Conservation (phyloP, 2,113 vertebrate genomes). For the Gasterosteus nipponicus region DNA sequence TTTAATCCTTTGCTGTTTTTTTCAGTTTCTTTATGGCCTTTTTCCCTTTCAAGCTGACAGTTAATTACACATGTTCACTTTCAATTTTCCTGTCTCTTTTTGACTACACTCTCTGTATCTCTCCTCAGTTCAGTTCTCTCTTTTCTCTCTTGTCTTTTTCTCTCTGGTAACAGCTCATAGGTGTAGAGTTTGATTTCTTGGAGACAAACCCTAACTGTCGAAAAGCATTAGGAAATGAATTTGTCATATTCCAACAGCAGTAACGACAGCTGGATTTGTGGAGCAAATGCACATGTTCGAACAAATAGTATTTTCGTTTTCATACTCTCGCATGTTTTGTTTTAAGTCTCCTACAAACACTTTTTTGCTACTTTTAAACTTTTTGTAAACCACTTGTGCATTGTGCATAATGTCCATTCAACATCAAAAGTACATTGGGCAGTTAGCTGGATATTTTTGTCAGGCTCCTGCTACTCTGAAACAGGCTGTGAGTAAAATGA, state of each 20-base stretch:
- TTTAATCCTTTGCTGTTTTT: background rate
- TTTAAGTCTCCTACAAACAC: conserved; percentile 24
- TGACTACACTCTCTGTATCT: conserved; percentile 1
- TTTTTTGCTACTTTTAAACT: conserved; percentile 1
- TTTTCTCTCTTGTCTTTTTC: conserved; percentile 9
- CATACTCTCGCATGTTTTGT: background rate
- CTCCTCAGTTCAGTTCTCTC: conserved; percentile 7
- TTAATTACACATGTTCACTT: conserved; percentile 64
- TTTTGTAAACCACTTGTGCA: background rate
- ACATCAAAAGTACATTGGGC: conserved; percentile 5
- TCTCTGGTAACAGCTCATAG: conserved; percentile 30
- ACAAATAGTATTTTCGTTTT: conserved; percentile 33
- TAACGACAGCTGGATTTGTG: conserved; percentile 55
- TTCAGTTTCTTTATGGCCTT: conserved; percentile 6
- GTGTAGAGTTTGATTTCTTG: conserved; percentile 33
- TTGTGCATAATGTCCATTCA: conserved; percentile 10
- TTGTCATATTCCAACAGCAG: conserved; percentile 46
- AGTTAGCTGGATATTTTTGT: background rate
- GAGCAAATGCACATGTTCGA: conserved; percentile 32
- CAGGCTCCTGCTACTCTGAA: background rate
- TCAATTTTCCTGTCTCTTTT: conserved; percentile 41
- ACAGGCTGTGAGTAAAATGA: conserved; percentile 4
- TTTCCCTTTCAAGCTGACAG: conserved; percentile 27
- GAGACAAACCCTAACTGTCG: conserved; percentile 41
- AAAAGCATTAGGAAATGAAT: conserved; percentile 52